Conservation (phyloP, 1,140 invertebrate species). For the Copidosoma floridanum region DNA sequence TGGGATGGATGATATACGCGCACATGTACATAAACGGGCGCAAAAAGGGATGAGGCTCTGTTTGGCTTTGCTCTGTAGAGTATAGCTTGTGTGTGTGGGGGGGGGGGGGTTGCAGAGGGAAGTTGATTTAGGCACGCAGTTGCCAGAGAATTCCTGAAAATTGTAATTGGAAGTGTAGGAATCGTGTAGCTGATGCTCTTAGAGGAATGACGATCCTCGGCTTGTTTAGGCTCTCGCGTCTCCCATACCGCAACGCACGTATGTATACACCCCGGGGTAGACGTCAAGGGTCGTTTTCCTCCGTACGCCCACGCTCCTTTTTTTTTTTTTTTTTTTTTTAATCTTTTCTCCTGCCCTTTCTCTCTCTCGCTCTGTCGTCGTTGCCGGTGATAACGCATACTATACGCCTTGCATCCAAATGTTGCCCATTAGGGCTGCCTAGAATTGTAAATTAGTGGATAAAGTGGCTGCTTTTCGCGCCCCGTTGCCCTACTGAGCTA, state of each 20-base stretch:
- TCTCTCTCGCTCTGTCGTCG: not conserved
- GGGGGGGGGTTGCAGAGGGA: no score
- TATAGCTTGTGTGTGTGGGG: no score
- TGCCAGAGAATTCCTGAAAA: not conserved
- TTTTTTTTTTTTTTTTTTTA: not conserved
- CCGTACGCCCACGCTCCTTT: conserved; percentile 5
- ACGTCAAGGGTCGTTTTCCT: conserved; percentile 14
- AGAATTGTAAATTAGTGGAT: conserved; percentile 35
- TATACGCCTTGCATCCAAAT: conserved; percentile 27
- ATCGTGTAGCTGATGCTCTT: no score
- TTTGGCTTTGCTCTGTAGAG: no score
- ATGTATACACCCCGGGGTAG: no score
- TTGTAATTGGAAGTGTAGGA: conserved; percentile 2
- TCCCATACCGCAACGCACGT: no score
- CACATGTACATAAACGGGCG: no score
- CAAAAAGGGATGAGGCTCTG: no score
- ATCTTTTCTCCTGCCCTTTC: not conserved
- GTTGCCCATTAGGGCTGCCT: conserved; percentile 19
- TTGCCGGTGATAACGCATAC: conserved; percentile 19
- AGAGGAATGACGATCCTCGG: no score
- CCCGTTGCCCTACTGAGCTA: not conserved
- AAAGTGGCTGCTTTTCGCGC: conserved; percentile 3
- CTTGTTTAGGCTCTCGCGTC: no score
- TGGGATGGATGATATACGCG: no score
- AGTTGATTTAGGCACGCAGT: no score